Evolutionary conservation across 2,113 vertebrate species (phyloP), one percentile per base, ranked within the genome.

Genomic region (Brachyhypopomus gauderio): DNA sequence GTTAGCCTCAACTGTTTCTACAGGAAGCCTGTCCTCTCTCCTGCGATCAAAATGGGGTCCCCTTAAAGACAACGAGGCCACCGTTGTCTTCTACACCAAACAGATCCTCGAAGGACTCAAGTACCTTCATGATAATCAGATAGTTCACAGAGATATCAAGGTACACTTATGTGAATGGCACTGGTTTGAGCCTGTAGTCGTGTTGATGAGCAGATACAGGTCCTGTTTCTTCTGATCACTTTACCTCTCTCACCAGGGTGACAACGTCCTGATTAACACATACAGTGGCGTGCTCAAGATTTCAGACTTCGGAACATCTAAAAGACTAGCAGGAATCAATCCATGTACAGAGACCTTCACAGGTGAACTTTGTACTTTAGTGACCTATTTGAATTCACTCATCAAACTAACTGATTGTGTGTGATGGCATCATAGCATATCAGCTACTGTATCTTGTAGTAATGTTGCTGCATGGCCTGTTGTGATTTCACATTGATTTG

Each of bases 201-300:
- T 5, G 60, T 34, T 0, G 64, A 38, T 20, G 1, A 75, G 20
- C 2, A 52, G 41, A 30, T 70, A 56, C 14, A 5, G 4, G 1
- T 9, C 25, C 20, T 63, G 22, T 69, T 41, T 67, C 3, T 36
- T 55, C 17, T 59, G 22, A n/a, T 83, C 12, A 5, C 14, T 45
- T 71, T 71, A 19, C 75, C 34, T 81, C 14, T 84, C 14, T 79
- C 14, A 52, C 17, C 88, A 98, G 96, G 96, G 96, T 1, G 96
- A 98, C 89, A 98, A 98, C 6, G 94, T 97, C 5, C 86, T 98
- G 80, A 95, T 98, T 88, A 98, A 98, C 91, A 98, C 96, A 0
- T 98, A 96, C 83, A 98, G 95, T 0, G 96, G 96, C 7, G 91
- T 98, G 22, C 90, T 98, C 52, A 98, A 98, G 91, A 98, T 98